Base-by-base conservation (phyloP, 2,797 vertebrate genomes). In the Taenioides sp. region DNA sequence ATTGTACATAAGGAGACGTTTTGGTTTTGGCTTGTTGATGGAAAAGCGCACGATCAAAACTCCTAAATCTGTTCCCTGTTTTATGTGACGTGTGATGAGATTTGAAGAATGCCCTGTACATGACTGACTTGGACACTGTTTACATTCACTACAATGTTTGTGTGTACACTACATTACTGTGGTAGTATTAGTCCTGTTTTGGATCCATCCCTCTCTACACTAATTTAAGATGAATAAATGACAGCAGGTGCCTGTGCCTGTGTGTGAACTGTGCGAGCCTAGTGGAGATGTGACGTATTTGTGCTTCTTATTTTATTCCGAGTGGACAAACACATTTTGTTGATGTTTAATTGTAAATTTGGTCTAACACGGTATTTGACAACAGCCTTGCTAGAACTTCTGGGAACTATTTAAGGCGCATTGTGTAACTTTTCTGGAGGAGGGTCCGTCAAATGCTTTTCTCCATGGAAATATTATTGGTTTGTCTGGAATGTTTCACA, bases 71-170 rank as follows among this genome's bases (percentile, higher is more conserved):
- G 23, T 58, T 58, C 4, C 25, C 25, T 59, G 57, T 59, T 59
- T 20, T 59, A 27, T 59, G 57, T 59, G 57, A 27, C 3, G 25
- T 59, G 4, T 59, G 55, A 27, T 27, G 25, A 28, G 23, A 25
- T 25, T 57, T 58, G 23, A 11, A 12, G 22, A 14, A 27, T 58
- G 55, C 55, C 23, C 22, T 59, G 58, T 59, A 28, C 25, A 28
- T 59, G 58, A 59, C 25, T 59, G 58, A 59, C 58, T 59, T 18
- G 23, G 57, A 59, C 58, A 59, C 25, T 59, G 57, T 59, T 59
- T 59, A 59, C 58, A 28, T 59, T 59, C 25, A 17, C 14, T 5
- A 2, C 16, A 5, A 27, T 59, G 58, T 28, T 59, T 59, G 7
- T 59, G 58, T 27, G 14, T 7, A 27, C 27, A 17, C 58, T 59